Percentiles rank a stretch among this genome's conserved stretches.
These are phyloP conservation scores for Xanthia togata DNA, from an alignment of 2,888 invertebrate genomes.

Conservation along the genomic window DNA sequence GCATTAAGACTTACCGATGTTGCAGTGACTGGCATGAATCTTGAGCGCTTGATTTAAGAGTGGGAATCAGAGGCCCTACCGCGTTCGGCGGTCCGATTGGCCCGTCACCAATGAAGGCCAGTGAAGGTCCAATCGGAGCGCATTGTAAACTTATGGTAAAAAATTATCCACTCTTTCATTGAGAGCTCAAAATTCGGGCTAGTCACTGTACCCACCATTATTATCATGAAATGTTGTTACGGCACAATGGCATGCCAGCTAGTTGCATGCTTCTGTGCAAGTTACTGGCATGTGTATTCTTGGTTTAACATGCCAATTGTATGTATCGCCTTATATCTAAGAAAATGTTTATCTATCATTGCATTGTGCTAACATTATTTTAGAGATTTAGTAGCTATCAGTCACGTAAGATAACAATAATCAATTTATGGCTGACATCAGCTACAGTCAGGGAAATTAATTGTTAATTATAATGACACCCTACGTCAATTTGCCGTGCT, in stretches of 20 bases:
- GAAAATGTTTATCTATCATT: slow-evolving; percentile 12
- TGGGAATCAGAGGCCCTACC: no score
- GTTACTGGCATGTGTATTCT: neutral
- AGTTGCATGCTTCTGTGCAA: neutral
- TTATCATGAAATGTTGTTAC: neutral
- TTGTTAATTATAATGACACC: neutral
- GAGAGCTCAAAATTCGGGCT: neutral
- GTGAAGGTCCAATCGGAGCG: no score
- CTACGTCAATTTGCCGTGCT: neutral
- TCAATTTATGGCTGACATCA: neutral
- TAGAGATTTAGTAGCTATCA: slow-evolving; percentile 19
- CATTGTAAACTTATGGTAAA: neutral
- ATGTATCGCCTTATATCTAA: neutral
- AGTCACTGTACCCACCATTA: neutral
- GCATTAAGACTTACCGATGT: no score
- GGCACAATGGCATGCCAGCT: neutral
- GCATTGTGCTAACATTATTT: slow-evolving; percentile 23
- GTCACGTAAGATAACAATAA: slow-evolving; percentile 20
- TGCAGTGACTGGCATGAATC: neutral
- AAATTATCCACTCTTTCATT: neutral
- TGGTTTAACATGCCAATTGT: slow-evolving; percentile 17
- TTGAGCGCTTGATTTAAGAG: neutral
- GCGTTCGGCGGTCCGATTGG: no score
- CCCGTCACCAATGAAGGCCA: no score
- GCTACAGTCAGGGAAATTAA: neutral